phyloP scores from a whole-genome alignment of 2,113 vertebrate genomes.

The Ochotona curzoniae region DNA sequence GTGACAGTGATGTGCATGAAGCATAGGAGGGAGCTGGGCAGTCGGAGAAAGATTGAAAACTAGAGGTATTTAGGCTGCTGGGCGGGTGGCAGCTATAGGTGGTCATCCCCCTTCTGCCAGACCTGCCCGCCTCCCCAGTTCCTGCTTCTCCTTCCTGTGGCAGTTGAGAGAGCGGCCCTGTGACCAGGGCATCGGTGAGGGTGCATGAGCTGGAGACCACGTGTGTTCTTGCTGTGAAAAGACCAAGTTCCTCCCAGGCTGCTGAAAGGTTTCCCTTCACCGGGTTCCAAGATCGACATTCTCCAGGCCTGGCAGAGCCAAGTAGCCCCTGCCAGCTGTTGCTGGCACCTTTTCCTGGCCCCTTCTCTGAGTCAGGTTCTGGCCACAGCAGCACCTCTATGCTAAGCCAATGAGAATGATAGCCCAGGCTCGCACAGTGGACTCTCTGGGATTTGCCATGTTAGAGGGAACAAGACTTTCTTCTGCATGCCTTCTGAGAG shows the following conservation, averaged over 20 bases:
- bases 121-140: too few species aligned
- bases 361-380: not conserved
- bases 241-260: not conserved
- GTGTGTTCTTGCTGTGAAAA: not conserved
- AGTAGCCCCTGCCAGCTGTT: not conserved
- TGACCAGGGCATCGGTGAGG: too few species aligned
- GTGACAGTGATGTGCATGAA: not conserved
- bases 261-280: slow-evolving; percentile 11
- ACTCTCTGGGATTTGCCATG: not conserved
- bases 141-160: not conserved
- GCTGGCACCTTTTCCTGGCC: not conserved
- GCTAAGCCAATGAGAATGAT: not conserved
- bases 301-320: not conserved
- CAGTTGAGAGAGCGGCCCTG: not conserved
- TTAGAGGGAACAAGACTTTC: not conserved
- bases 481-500: not conserved
- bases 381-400: not conserved
- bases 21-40: not conserved
- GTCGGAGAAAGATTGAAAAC: not conserved
- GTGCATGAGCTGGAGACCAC: accelerated
- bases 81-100: not conserved
- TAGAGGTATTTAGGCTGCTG: not conserved
- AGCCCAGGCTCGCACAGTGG: not conserved
- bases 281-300: not conserved
- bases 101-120: not conserved